phyloP scores from a whole-genome alignment of 2,888 invertebrate species.

The Catocala fraxini region DNA sequence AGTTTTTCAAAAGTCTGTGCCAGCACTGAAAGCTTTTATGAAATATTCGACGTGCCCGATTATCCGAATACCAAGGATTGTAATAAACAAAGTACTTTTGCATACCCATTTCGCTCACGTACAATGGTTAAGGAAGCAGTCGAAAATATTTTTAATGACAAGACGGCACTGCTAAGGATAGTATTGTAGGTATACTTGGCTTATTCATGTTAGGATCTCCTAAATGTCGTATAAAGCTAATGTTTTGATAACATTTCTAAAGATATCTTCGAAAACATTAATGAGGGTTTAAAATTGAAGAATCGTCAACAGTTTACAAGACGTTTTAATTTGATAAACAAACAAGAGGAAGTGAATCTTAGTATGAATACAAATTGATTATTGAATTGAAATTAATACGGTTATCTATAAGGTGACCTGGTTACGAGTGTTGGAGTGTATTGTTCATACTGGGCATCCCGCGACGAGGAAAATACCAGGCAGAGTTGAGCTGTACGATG shows the following conservation, averaged over 20 bases:
- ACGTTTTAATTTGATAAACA: conserved; percentile 46
- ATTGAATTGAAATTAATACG: conserved; percentile 45
- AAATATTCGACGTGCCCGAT: no score
- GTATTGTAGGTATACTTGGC: neutral
- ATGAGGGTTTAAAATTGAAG: conserved; percentile 8
- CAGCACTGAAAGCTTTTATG: no score
- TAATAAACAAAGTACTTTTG: no score
- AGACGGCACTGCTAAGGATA: no score
- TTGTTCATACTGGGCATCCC: conserved; percentile 14
- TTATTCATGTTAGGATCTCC: neutral
- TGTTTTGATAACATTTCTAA: no score
- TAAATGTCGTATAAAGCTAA: no score
- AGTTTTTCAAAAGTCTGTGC: no score
- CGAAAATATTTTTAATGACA: no score
- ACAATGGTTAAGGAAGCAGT: no score
- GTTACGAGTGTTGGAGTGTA: conserved; percentile 19
- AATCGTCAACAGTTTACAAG: conserved; percentile 26
- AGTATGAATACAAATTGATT: conserved; percentile 49
- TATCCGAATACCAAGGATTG: no score
- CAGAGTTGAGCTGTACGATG: conserved; percentile 58
- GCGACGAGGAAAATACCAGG: conserved; percentile 30
- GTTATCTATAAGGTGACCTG: conserved; percentile 22
- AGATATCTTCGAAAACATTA: neutral
- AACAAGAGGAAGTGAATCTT: conserved; percentile 52
- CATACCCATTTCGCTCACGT: no score